Percentiles rank a stretch among this genome's conserved stretches.
These are phyloP conservation scores for Andrena chrysosceles DNA, from an alignment of 2,888 invertebrate genomes.

Conservation along the genomic window DNA sequence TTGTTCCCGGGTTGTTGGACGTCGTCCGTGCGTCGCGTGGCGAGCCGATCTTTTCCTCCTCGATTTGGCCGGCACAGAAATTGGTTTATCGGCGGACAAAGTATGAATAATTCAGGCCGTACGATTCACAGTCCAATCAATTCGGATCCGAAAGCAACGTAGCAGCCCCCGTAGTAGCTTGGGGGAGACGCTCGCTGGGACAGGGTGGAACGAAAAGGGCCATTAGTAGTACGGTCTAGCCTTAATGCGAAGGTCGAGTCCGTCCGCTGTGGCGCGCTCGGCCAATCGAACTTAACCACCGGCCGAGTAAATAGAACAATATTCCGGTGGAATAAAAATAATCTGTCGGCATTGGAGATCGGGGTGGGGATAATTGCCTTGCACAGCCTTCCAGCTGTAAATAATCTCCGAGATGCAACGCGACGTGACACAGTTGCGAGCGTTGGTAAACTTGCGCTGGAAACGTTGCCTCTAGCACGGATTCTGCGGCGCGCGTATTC, in stretches of 20 bases:
- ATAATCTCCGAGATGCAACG: too few species aligned
- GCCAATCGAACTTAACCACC: slow-evolving; percentile 37
- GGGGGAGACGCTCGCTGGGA: slow-evolving; percentile 41
- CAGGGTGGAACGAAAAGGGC: slow-evolving; percentile 67
- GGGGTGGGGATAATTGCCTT: not conserved
- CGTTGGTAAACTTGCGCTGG: too few species aligned
- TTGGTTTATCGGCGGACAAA: slow-evolving; percentile 82
- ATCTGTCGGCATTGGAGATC: slow-evolving; percentile 3
- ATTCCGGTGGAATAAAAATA: slow-evolving; percentile 20
- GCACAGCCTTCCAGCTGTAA: not conserved
- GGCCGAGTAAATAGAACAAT: slow-evolving; percentile 34
- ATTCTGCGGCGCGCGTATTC: too few species aligned
- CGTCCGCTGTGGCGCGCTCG: slow-evolving; percentile 24
- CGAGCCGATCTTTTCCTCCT: slow-evolving; percentile 68
- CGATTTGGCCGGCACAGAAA: slow-evolving; percentile 78
- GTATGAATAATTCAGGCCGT: slow-evolving; percentile 83
- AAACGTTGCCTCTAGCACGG: too few species aligned
- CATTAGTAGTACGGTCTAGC: slow-evolving; percentile 69
- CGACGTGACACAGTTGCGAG: too few species aligned
- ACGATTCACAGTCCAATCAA: slow-evolving; percentile 82
- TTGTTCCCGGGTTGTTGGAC: slow-evolving; percentile 49
- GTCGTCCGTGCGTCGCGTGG: slow-evolving; percentile 62
- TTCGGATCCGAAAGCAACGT: slow-evolving; percentile 76
- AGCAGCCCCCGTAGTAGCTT: slow-evolving; percentile 35
- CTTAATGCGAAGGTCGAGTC: slow-evolving; percentile 64